phyloP scores from a whole-genome alignment of 2,113 vertebrate genomes.

The Lates calcarifer region DNA sequence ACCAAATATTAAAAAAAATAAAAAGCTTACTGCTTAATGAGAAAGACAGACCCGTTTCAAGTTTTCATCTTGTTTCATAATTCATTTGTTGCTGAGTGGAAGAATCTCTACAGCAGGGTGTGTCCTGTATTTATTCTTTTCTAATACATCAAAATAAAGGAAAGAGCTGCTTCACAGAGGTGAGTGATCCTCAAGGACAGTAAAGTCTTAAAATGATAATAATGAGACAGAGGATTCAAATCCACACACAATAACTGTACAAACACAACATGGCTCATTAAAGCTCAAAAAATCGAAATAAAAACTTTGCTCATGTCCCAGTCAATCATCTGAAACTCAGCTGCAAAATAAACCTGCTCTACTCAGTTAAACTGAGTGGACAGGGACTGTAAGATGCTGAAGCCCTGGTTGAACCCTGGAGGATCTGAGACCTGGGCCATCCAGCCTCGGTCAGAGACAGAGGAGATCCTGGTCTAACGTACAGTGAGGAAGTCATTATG shows the following conservation, averaged over 20 bases:
- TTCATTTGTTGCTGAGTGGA: no score
- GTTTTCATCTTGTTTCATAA: no score
- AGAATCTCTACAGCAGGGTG: background rate
- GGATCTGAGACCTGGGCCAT: background rate
- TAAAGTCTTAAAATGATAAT: background rate
- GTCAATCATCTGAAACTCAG: background rate
- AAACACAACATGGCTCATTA: background rate
- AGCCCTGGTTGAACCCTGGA: no score
- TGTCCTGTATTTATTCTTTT: background rate
- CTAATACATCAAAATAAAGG: background rate
- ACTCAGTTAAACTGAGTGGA: no score
- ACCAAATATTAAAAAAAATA: no score
- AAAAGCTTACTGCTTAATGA: no score
- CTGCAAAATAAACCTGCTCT: no score
- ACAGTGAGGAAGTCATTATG: background rate
- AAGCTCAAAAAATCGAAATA: background rate
- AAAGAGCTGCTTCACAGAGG: background rate
- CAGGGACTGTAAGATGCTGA: background rate
- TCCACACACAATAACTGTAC: background rate
- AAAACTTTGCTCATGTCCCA: background rate
- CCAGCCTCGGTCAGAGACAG: background rate
- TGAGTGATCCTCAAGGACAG: background rate
- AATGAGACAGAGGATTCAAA: background rate
- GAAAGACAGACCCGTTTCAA: no score
- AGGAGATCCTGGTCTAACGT: background rate